Evolutionary conservation across 2,888 invertebrate genomes (phyloP).

Genomic region (Lamproptera curius): DNA sequence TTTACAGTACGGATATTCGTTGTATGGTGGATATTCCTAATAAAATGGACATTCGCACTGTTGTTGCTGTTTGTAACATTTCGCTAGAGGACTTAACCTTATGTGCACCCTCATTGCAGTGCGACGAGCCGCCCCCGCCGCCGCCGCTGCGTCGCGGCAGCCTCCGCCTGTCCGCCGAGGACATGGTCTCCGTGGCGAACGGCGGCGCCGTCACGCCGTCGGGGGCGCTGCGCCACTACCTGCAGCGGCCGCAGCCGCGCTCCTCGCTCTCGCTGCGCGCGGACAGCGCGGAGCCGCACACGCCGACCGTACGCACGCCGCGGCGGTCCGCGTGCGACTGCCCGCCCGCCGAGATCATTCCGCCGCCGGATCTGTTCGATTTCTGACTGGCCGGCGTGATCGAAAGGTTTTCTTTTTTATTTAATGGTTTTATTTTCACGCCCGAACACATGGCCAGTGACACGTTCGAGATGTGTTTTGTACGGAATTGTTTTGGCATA

Average conservation of each 20-base stretch:
- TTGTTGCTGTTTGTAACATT: too few species aligned
- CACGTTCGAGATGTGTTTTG: too few species aligned
- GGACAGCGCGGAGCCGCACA: slow-evolving; percentile 25
- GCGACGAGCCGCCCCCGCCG: slow-evolving; percentile 36
- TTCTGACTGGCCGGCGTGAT: slow-evolving; percentile 35
- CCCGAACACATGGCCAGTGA: too few species aligned
- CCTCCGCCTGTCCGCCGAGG: slow-evolving; percentile 63
- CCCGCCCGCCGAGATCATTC: slow-evolving; percentile 6
- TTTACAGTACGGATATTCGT: too few species aligned
- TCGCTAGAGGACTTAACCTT: too few species aligned
- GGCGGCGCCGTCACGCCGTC: slow-evolving; percentile 59
- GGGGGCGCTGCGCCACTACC: slow-evolving; percentile 62
- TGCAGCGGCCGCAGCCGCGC: slow-evolving; percentile 46
- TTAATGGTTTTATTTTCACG: not conserved
- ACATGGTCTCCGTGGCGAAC: slow-evolving; percentile 67
- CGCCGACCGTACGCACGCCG: slow-evolving; percentile 41
- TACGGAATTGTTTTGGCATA: too few species aligned
- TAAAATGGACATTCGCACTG: too few species aligned
- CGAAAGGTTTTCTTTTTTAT: not conserved
- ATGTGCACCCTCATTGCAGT: slow-evolving; percentile 14
- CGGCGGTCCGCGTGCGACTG: slow-evolving; percentile 30
- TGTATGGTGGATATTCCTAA: too few species aligned
- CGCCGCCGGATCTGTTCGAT: slow-evolving; percentile 66
- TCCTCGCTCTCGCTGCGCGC: slow-evolving; percentile 54
- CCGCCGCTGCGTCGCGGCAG: slow-evolving; percentile 56